Conservation (phyloP, 2,888 invertebrate genomes). For the Dastarcus helophoroides region DNA sequence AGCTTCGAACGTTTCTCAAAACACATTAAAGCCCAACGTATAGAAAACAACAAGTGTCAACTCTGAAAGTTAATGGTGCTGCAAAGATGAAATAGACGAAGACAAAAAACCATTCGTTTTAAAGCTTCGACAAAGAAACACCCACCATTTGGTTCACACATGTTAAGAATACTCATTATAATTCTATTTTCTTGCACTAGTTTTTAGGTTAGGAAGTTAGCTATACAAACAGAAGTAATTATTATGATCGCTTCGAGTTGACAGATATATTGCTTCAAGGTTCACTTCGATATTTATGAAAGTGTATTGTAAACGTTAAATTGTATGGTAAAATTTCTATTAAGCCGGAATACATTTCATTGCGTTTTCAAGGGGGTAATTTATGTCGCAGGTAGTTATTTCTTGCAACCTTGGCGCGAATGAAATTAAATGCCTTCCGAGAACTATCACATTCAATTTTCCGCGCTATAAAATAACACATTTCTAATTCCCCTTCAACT, state of each 20-base stretch:
- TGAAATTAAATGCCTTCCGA: no score
- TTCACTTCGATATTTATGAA: constrained; percentile 3
- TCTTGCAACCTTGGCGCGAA: no score
- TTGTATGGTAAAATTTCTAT: no score
- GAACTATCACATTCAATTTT: no score
- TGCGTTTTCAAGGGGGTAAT: no score
- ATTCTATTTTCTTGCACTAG: constrained; percentile 12
- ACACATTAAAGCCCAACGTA: no score
- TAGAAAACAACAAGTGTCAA: constrained; percentile 14
- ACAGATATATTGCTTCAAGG: constrained; percentile 18
- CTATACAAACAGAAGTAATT: constrained; percentile 17
- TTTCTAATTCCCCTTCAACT: no score
- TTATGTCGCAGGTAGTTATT: no score
- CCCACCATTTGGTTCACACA: constrained; percentile 22
- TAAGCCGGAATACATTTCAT: no score
- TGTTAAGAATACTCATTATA: constrained; percentile 16
- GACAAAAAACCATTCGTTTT: constrained; percentile 2
- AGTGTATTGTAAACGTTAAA: no score
- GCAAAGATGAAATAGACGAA: constrained; percentile 22
- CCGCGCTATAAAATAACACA: no score
- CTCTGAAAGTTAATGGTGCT: constrained; percentile 25
- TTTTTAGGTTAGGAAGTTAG: constrained; percentile 14
- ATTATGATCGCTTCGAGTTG: constrained; percentile 18
- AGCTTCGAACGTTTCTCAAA: no score
- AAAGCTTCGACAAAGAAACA: constrained; percentile 10